Evolutionary conservation across 2,113 vertebrate species (phyloP), one percentile per base, ranked within the genome.

Genomic region (Ctenodactylus gundi): DNA sequence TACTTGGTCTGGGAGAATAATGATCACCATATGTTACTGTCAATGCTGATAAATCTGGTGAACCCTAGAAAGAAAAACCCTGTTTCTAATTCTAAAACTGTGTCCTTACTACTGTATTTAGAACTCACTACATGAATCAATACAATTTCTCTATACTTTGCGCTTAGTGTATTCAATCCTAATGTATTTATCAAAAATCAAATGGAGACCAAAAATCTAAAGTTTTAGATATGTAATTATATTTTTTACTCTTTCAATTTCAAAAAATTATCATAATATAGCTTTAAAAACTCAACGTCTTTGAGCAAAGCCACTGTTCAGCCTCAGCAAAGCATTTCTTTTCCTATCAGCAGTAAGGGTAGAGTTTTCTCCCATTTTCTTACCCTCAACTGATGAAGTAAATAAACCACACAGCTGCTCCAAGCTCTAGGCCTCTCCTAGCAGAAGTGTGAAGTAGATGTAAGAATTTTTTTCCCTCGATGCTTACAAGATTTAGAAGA

Each of bases 401-500:
- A 85, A 68, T 67, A 83, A 64, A 57, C 51, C 62, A 85, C 80
- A 75, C 0, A 73, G 65, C 53, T 84, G 91, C 70, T 85, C 70
- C 39, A 84, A 60, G 36, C 44, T 78, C n/a, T 14, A 70, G 51
- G 77, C 55, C 81, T 94, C 85, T 90, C 31, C 46, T 58, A 76
- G 44, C 60, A 92, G 53, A 90, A 72, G 7, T 55, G 21, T 49
- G 29, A 55, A 65, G 12, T 18, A 55, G 67, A 90, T 4, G 8
- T 0, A 10, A 85, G 36, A 17, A 29, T 81, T 36, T 55, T 78
- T 60, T 49, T 87, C 57, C 53, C 27, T 77, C 57, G 73, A 85
- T 78, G 73, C 81, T 60, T 88, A 72, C 31, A 91, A 34, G 34
- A 36, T 76, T 96, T 87, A 70, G 20, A 84, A 75, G 53, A 90